Evolutionary conservation across 2,888 invertebrate species (phyloP).

Genomic region (Sclerodermus sp.): DNA sequence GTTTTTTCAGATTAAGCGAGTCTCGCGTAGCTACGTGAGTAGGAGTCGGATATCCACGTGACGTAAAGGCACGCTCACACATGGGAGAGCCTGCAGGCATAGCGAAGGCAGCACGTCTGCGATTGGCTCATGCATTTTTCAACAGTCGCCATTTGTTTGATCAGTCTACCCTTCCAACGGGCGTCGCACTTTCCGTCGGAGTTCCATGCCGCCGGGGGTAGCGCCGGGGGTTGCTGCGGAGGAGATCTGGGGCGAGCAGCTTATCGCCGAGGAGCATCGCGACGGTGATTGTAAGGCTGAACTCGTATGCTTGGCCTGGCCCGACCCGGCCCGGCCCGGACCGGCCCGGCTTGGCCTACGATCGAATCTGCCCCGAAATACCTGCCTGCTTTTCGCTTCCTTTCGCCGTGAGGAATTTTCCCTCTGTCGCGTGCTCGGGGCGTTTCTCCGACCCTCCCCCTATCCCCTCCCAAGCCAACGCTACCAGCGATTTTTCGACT

Average conservation of each 20-base stretch:
- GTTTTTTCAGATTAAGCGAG: too few species aligned
- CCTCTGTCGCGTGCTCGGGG: too few species aligned
- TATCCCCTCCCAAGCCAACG: too few species aligned
- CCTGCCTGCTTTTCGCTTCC: neutral
- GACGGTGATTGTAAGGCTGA: conserved; percentile 2
- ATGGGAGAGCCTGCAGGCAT: conserved; percentile 2
- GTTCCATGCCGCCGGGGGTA: neutral
- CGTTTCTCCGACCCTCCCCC: too few species aligned
- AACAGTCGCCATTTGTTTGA: conserved; percentile 36
- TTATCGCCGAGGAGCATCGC: too few species aligned
- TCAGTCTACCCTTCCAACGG: conserved; percentile 21
- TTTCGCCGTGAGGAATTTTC: too few species aligned
- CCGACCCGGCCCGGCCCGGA: conserved; percentile 2
- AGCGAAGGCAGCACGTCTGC: conserved; percentile 21
- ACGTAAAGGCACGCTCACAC: neutral
- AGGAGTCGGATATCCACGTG: neutral
- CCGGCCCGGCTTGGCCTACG: too few species aligned
- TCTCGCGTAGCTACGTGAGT: conserved; percentile 1
- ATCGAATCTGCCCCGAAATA: conserved; percentile 14
- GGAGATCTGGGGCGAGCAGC: too few species aligned
- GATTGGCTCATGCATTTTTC: conserved; percentile 41
- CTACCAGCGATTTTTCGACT: conserved; percentile 15
- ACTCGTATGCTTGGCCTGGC: neutral
- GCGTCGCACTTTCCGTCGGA: conserved; percentile 3
- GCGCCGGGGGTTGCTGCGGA: neutral